Evolutionary conservation across 2,797 vertebrate species (phyloP), one percentile per base, ranked within the genome.

Genomic region (Sebastes trivittatus): DNA sequence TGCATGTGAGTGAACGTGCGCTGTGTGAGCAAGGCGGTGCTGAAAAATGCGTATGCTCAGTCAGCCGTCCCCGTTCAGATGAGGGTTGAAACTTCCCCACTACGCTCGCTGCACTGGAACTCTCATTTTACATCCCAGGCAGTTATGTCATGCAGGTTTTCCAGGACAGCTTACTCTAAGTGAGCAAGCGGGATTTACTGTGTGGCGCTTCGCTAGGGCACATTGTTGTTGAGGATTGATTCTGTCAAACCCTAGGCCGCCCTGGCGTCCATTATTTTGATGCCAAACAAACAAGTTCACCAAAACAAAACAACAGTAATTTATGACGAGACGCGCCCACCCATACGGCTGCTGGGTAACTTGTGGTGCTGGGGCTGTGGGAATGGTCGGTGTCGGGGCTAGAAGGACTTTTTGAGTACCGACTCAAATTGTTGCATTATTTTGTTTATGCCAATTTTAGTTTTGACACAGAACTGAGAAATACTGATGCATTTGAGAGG

Each of bases 151-250:
- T 56, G 59, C 69, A 18, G 77, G 64, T 77, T 62, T 75, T 79
- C 38, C 66, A 77, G 75, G 56, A 58, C 58, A 34, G 73, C 64
- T 75, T 38, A 54, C 55, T 60, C 34, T 68, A 23, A 77, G 65
- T 32, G 76, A 67, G 54, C 56, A 46, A 38, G 81, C 23, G 52
- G 66, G 77, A 83, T 86, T 86, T 79, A 70, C 54, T 20, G 32
- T 23, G 59, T 34, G 54, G 54, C 83, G 3, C 67, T 58, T 46
- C 11, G 63, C 78, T 3, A 16, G 29, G 22, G 8, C 32, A n/a
- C 68, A 14, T 7, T 63, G 59, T 16, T 78, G 25, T 77, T 66
- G 71, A 82, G 73, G 84, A 80, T 78, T 77, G 61, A 49, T 59
- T 72, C 68, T 27, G 80, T 83, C 56, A 71, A 42, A 16, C 59